These are phyloP conservation scores for Bovichtus variegatus DNA, from an alignment of 2,797 vertebrate species.

Conservation along the genomic window DNA sequence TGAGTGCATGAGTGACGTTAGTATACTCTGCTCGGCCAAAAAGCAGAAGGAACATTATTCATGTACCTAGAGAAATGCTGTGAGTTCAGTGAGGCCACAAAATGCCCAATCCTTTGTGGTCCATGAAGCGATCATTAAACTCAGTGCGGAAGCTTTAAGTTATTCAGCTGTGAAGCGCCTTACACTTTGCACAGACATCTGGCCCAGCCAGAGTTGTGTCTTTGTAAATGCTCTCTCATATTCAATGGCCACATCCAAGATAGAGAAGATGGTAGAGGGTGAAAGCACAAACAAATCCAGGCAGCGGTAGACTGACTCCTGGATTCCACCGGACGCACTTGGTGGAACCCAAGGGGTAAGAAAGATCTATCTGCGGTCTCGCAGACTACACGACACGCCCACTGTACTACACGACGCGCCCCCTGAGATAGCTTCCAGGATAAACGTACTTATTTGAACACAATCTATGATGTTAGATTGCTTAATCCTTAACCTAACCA, in stretches of 20 bases:
- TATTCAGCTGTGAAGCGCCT: constrained; percentile 2
- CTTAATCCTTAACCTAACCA: no score
- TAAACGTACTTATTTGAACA: no score
- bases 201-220: not conserved
- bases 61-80: not conserved
- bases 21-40: no score
- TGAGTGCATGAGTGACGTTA: not conserved
- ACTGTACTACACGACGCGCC: no score
- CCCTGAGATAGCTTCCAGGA: no score
- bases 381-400: no score
- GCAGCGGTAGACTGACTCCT: no score
- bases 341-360: no score
- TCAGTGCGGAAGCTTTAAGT: not conserved
- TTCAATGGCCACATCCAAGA: not conserved
- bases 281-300: no score
- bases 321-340: no score
- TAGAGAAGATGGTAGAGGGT: not conserved
- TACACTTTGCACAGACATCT: not conserved
- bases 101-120: not conserved
- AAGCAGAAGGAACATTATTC: not conserved
- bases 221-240: not conserved
- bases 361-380: no score
- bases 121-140: not conserved
- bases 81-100: not conserved
- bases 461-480: no score